Evolutionary conservation across 2,888 invertebrate genomes (phyloP).

Genomic region (Ferrisia virgata): DNA sequence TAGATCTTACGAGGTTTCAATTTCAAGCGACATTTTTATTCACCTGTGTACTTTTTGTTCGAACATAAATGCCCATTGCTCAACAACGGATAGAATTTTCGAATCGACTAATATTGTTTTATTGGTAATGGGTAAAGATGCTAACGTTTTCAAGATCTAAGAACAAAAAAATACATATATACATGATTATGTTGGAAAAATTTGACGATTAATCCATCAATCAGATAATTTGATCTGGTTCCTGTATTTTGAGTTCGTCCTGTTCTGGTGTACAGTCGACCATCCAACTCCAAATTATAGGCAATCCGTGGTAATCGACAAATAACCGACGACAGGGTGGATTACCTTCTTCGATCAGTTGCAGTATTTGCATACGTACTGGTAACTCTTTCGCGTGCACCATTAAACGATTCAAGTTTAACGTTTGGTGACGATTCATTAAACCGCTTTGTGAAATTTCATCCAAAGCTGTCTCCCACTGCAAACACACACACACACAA

Average conservation of each 20-base stretch:
- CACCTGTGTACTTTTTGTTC: slow-evolving; percentile 47
- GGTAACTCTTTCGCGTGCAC: slow-evolving; percentile 82
- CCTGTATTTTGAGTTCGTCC: slow-evolving; percentile 37
- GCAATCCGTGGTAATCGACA: slow-evolving; percentile 87
- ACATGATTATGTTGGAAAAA: not conserved
- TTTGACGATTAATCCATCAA: not conserved
- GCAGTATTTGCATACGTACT: slow-evolving; percentile 70
- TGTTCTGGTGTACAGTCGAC: slow-evolving; percentile 47
- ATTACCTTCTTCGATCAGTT: slow-evolving; percentile 75
- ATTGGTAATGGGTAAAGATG: slow-evolving; percentile 85
- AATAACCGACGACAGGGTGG: slow-evolving; percentile 81
- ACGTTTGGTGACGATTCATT: slow-evolving; percentile 56
- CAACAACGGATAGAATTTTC: slow-evolving; percentile 78
- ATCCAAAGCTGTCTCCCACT: slow-evolving; percentile 43
- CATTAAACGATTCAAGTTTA: slow-evolving; percentile 85
- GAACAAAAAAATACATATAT: slow-evolving; percentile 47
- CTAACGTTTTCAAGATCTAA: slow-evolving; percentile 78
- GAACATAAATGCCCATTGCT: slow-evolving; percentile 62
- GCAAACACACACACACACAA: too few species aligned
- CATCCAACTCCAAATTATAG: slow-evolving; percentile 91
- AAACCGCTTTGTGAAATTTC: slow-evolving; percentile 39
- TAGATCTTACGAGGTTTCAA: not conserved
- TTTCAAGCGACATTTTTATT: not conserved
- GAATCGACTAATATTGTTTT: slow-evolving; percentile 90
- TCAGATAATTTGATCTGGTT: not conserved